phyloP scores from a whole-genome alignment of 2,888 invertebrate genomes.

The Mythimna impura region DNA sequence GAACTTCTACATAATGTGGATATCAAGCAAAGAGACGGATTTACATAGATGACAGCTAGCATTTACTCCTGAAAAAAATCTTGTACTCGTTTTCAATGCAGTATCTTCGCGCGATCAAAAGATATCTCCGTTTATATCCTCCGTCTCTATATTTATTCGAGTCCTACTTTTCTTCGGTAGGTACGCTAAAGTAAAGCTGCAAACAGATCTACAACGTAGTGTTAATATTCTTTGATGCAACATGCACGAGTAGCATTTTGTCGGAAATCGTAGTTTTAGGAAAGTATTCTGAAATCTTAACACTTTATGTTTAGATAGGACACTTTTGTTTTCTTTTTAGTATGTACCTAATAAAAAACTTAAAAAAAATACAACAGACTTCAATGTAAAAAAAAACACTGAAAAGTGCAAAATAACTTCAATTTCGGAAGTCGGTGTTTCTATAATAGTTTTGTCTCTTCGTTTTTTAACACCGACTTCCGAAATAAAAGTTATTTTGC shows the following conservation, averaged over 20 bases:
- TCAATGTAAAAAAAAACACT: too few relatives aligned
- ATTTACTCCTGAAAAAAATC: not conserved
- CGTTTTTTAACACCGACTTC: too few relatives aligned
- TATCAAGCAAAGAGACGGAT: not conserved
- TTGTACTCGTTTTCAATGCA: not conserved
- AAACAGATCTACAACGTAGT: conserved; percentile 14
- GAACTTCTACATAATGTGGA: too few relatives aligned
- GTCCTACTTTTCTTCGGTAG: conserved; percentile 10
- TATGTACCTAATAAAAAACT: too few relatives aligned
- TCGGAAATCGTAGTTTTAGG: not conserved
- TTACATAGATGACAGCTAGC: not conserved
- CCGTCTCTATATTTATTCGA: conserved; percentile 14
- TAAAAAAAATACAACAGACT: too few relatives aligned
- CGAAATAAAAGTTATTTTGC: too few relatives aligned
- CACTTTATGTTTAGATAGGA: not conserved
- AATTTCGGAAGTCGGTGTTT: too few relatives aligned
- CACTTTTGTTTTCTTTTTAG: not conserved
- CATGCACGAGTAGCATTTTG: not conserved
- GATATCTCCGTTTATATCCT: conserved; percentile 10
- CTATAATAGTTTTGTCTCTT: too few relatives aligned
- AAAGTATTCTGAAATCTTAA: not conserved
- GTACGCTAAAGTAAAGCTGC: not conserved
- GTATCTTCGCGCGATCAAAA: not conserved
- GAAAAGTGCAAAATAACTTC: too few relatives aligned
- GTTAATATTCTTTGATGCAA: conserved; percentile 13